Percentiles rank a stretch among this genome's conserved stretches.
Evolutionary conservation across 1,140 invertebrate species (phyloP).

Genomic region (Pseudomyrmex flavicornis): DNA sequence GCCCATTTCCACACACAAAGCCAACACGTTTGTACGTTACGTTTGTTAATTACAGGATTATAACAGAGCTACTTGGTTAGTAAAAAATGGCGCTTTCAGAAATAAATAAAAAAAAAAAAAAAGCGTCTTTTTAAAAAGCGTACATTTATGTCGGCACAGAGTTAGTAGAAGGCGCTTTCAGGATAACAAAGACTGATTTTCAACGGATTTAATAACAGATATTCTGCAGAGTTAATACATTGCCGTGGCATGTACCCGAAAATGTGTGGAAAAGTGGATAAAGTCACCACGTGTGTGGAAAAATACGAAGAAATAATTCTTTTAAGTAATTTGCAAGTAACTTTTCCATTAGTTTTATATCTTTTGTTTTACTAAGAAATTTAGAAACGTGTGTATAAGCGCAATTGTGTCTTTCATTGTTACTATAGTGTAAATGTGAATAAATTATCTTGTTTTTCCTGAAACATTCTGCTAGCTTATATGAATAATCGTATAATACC

Average conservation of each 20-base stretch:
- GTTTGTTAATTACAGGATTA: constrained; percentile 35
- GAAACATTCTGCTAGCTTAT: neutral
- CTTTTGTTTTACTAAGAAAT: too few relatives aligned
- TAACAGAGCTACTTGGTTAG: constrained; percentile 20
- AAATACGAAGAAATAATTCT: too few relatives aligned
- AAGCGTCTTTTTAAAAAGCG: constrained; percentile 30
- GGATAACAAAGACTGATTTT: neutral
- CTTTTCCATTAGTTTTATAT: too few relatives aligned
- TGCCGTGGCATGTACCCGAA: neutral
- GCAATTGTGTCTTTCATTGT: neutral
- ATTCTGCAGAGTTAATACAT: neutral
- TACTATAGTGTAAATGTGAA: neutral
- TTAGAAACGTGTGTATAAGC: too few relatives aligned
- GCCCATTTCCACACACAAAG: constrained; percentile 74
- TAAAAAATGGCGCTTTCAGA: neutral
- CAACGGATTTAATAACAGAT: constrained; percentile 10
- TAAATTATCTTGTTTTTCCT: neutral
- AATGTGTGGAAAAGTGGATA: too few relatives aligned
- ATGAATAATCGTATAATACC: constrained; percentile 70
- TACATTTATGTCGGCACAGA: constrained; percentile 49
- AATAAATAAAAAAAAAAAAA: neutral
- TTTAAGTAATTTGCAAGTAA: too few relatives aligned
- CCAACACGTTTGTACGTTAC: constrained; percentile 64
- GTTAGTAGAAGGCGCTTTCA: constrained; percentile 21
- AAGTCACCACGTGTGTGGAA: too few relatives aligned